Base-by-base conservation (phyloP, 1,140 invertebrate species). In the Hetaerina americana region DNA sequence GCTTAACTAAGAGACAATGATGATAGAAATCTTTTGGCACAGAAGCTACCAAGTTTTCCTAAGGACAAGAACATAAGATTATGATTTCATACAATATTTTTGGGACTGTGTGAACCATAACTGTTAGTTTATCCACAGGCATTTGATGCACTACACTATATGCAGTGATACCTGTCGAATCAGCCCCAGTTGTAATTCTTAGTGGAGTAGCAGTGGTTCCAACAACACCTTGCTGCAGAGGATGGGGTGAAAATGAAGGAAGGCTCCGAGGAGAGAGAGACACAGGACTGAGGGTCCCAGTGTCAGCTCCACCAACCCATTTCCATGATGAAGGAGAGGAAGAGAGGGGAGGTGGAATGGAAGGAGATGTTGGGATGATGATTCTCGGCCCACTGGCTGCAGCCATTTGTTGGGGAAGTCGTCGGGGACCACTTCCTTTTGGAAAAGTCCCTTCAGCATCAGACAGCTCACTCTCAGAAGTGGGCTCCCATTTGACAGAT, bases 401-500 rank as follows among this genome's bases (percentile, higher is more conserved):
- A 18, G 15, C 40, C 2, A n/a, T 57, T 57, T 12, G 40, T n/a
- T 57, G 40, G 10, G 40, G 40, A 18, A 57, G 40, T n/a, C 40
- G 40, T 18, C 40, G 10, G 40, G 40, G 40, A 12, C 40, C 40
- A 18, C 40, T n/a, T n/a, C 40, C 40, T 57, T n/a, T 57, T 18
- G 40, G 40, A 57, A 57, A n/a, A 15, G 40, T 57, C 40, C 82
- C 81, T 75, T 87, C 86, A 8, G 81, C 78, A 75, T 86, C 84
- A 3, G 85, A 86, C 79, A 85, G 83, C 76, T 88, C 86, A 75
- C 86, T 87, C 73, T 87, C 87, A 0, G 86, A 87, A 18, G 84
- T 86, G 10, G 85, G 85, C 75, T 88, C 87, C 86, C 86, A 87
- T 75, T 87, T 87, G 15, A 86, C 85, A 24, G 80, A 82, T 73